Evolutionary conservation across 2,797 vertebrate species (phyloP).

Genomic region (Pipistrellus nathusii): DNA sequence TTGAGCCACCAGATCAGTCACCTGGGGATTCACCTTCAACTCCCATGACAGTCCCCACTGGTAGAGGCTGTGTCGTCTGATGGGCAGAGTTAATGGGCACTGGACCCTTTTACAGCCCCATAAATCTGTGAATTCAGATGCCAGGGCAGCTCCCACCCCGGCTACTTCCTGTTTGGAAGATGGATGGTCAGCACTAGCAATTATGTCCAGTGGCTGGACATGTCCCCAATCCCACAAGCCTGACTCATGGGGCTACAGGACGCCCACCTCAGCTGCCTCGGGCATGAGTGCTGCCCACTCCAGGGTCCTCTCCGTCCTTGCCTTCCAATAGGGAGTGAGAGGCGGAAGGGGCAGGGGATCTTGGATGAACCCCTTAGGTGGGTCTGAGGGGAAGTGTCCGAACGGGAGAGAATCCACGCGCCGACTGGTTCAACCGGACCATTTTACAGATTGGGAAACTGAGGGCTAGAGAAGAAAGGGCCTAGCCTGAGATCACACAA

Average conservation of each 20-base stretch:
- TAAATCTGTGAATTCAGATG: slow-evolving; percentile 77
- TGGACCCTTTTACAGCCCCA: slow-evolving; percentile 67
- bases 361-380: slow-evolving; percentile 13
- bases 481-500: neutral
- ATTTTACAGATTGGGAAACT: slow-evolving; percentile 59
- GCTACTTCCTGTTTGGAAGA: slow-evolving; percentile 83
- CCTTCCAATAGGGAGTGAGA: slow-evolving; percentile 8
- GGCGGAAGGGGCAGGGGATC: neutral
- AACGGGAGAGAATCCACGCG: neutral
- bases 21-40: neutral
- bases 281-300: slow-evolving; percentile 3
- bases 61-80: slow-evolving; percentile 9
- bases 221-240: slow-evolving; percentile 50
- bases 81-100: slow-evolving; percentile 73
- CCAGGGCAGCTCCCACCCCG: slow-evolving; percentile 71
- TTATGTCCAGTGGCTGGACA: slow-evolving; percentile 74
- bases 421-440: neutral
- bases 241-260: slow-evolving; percentile 67
- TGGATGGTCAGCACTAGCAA: slow-evolving; percentile 75
- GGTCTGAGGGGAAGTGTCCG: neutral
- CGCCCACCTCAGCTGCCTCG: slow-evolving; percentile 27
- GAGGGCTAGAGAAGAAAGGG: slow-evolving; percentile 57
- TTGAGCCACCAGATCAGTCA: slow-evolving; percentile 26
- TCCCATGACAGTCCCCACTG: neutral
- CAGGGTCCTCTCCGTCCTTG: neutral